phyloP scores from a whole-genome alignment of 2,113 vertebrate genomes.

The Micronycteris hirsuta region DNA sequence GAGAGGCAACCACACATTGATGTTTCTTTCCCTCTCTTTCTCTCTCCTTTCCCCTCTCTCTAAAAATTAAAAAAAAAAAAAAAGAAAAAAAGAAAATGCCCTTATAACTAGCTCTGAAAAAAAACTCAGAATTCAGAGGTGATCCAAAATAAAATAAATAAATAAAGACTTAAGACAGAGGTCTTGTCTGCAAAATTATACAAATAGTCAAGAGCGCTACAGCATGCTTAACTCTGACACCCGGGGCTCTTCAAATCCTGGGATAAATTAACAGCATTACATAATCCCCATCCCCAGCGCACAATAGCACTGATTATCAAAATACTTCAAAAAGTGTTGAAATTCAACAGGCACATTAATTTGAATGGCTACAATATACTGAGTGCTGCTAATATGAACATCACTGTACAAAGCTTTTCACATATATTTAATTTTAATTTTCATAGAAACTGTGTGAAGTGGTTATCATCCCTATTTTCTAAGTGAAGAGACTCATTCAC shows the following conservation, averaged over 20 bases:
- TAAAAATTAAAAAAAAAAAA: background rate
- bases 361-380: background rate
- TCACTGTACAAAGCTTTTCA: background rate
- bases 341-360: background rate
- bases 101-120: background rate
- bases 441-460: background rate
- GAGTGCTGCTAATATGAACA: background rate
- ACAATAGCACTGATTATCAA: background rate
- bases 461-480: background rate
- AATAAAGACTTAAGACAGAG: background rate
- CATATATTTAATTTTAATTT: background rate
- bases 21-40: no score
- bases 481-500: background rate
- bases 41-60: no score
- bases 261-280: background rate
- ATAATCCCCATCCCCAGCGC: background rate
- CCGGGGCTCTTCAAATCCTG: background rate
- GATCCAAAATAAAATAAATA: background rate
- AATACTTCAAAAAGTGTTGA: background rate
- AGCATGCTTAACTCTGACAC: background rate
- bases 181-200: background rate
- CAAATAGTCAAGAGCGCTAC: background rate
- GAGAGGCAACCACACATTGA: no score
- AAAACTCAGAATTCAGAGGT: background rate
- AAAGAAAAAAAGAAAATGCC: background rate